phyloP scores from a whole-genome alignment of 1,140 invertebrate genomes.

The Hylyphantes graminicola region DNA sequence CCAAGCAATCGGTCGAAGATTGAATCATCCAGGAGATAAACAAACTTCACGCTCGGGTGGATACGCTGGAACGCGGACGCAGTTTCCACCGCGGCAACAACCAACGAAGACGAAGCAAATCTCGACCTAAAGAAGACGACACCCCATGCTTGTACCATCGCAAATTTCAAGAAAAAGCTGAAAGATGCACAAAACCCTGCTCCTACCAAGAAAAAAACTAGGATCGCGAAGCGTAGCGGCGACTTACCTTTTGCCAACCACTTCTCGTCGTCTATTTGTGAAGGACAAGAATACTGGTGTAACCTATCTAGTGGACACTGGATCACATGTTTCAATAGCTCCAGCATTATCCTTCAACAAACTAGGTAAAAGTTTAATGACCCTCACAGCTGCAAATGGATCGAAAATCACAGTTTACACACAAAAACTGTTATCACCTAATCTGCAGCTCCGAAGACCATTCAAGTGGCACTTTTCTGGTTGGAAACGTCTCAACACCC shows the following conservation, averaged over 20 bases:
- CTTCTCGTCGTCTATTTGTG: too few relatives aligned
- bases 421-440: conserved; percentile 3
- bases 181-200: conserved; percentile 34
- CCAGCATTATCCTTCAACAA: neutral
- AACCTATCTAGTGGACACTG: conserved; percentile 51
- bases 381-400: conserved; percentile 40
- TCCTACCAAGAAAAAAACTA: neutral
- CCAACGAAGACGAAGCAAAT: neutral
- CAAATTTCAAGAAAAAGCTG: conserved; percentile 37
- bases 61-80: too few relatives aligned
- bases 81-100: too few relatives aligned
- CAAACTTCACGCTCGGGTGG: too few relatives aligned
- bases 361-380: neutral
- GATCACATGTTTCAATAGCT: conserved; percentile 31
- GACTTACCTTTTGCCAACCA: too few relatives aligned
- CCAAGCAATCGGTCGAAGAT: too few relatives aligned
- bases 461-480: conserved; percentile 28
- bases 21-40: too few relatives aligned
- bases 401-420: conserved; percentile 32
- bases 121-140: neutral
- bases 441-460: conserved; percentile 20
- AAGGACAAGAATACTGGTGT: conserved; percentile 10
- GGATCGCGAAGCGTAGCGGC: neutral
- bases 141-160: conserved; percentile 45
- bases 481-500: neutral